These are phyloP conservation scores for Drosophila simulans DNA, from an alignment of 1,140 invertebrate genomes.

Conservation along the genomic window DNA sequence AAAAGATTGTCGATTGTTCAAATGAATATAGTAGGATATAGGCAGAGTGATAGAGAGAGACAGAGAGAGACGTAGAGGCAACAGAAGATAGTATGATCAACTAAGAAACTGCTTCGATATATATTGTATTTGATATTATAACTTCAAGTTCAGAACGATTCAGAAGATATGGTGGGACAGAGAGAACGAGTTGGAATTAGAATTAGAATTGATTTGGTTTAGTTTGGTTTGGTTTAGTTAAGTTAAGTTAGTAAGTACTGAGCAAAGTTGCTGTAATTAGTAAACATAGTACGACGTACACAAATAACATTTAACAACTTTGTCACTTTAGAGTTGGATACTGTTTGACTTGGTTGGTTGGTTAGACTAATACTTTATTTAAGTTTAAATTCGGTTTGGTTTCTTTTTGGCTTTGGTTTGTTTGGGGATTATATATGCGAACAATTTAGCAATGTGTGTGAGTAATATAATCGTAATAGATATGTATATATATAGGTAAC, in stretches of 20 bases:
- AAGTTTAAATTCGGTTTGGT: slow-evolving; percentile 61
- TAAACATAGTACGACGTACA: slow-evolving; percentile 82
- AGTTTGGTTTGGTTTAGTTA: slow-evolving; percentile 59
- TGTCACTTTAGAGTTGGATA: slow-evolving; percentile 64
- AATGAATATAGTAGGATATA: slow-evolving; percentile 52
- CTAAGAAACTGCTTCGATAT: slow-evolving; percentile 75
- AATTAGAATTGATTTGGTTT: slow-evolving; percentile 54
- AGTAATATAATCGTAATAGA: slow-evolving; percentile 82
- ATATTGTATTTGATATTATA: slow-evolving; percentile 53
- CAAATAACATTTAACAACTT: slow-evolving; percentile 83
- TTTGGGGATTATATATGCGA: slow-evolving; percentile 79
- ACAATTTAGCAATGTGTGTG: slow-evolving; percentile 83
- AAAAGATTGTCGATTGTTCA: slow-evolving; percentile 48
- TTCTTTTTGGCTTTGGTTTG: slow-evolving; percentile 64
- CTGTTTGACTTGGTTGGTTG: slow-evolving; percentile 68
- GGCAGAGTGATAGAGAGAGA: slow-evolving; percentile 47
- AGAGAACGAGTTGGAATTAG: slow-evolving; percentile 60
- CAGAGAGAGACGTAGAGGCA: slow-evolving; percentile 50
- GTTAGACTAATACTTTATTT: slow-evolving; percentile 81
- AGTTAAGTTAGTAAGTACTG: slow-evolving; percentile 63
- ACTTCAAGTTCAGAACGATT: slow-evolving; percentile 72
- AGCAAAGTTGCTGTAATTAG: slow-evolving; percentile 77
- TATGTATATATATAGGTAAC: slow-evolving; percentile 76
- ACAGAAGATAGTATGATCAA: slow-evolving; percentile 75
- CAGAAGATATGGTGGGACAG: slow-evolving; percentile 39